Evolutionary conservation across 2,113 vertebrate species (phyloP), one percentile per base, ranked within the genome.

Genomic region (Gadus chalcogrammus): DNA sequence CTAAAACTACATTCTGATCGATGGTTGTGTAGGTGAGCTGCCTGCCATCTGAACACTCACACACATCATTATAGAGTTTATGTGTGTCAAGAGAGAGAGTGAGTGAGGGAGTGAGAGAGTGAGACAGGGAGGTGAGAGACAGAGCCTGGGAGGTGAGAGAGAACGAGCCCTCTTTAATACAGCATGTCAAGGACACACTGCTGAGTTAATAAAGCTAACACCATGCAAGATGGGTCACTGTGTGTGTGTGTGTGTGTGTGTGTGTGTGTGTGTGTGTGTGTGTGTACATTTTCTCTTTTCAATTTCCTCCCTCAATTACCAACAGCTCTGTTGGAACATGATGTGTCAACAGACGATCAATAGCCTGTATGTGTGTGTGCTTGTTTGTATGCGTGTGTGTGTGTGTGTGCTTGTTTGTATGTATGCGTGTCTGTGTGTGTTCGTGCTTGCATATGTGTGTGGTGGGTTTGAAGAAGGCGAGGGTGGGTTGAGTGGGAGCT

Each of bases 261-360:
- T 31, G 28, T 31, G 28, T 31, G 5, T 31, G 28, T 55, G 17
- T 24, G 68, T n/a, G 38, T 70, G 1, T 52, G 42, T 16, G 20
- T 20, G 11, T 28, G 52, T 20, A 2, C 3, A 7, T 20, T 28
- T 31, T 15, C 11, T 64, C 12, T 28, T 35, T 64, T 35, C 13
- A 69, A 27, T 68, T 18, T 59, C 27, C 67, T 31, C 24, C 18
- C 48, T 70, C 9, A 2, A 28, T 61, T 5, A 67, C 24, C 27
- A 18, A 60, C 53, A 55, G 12, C 53, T 15, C 55, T 61, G 56
- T 74, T 20, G 18, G 64, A 72, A 64, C 52, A 28, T 65, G 48
- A 70, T 69, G 64, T 65, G 72, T 64, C 56, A 73, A 59, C 38
- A 67, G 38, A 67, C 31, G 71, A 22, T 38, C 27, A 55, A 55